A percentile compares a stretch with the other conserved stretches of the same genome.
Conservation (phyloP, 2,888 invertebrate genomes). For the Blera fallax region DNA sequence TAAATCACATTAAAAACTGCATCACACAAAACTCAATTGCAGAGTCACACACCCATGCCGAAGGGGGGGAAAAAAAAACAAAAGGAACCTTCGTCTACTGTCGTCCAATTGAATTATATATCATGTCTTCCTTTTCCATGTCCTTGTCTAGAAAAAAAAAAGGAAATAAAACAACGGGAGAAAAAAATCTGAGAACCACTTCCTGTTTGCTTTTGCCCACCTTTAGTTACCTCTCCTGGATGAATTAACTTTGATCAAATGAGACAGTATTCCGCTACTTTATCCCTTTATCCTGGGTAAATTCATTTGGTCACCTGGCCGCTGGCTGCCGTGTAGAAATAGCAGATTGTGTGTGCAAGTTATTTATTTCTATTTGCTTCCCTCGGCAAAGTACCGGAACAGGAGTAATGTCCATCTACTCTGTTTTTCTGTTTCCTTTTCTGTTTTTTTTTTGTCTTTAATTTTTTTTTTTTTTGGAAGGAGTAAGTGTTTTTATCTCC, state of each 20-base stretch:
- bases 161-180: conserved; percentile 21
- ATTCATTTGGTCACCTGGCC: conserved; percentile 72
- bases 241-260: conserved; percentile 76
- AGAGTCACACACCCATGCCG: neutral
- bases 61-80: neutral
- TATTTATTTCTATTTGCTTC: conserved; percentile 50
- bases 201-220: conserved; percentile 32
- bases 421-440: neutral
- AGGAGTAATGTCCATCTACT: conserved; percentile 20
- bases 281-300: conserved; percentile 69
- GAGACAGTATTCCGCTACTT: conserved; percentile 71
- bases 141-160: conserved; percentile 45
- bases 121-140: conserved; percentile 61
- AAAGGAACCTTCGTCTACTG: neutral
- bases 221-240: conserved; percentile 22
- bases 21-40: neutral
- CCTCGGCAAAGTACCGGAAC: conserved; percentile 31
- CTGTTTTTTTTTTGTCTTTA: neutral
- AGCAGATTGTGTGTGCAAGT: conserved; percentile 42
- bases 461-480: neutral
- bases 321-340: conserved; percentile 39
- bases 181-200: conserved; percentile 37
- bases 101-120: conserved; percentile 68
- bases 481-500: conserved; percentile 61
- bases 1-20: neutral